A percentile compares a stretch with the other conserved stretches of the same genome.
Evolutionary conservation across 2,888 invertebrate species (phyloP).

Genomic region (Trichacis sp.): DNA sequence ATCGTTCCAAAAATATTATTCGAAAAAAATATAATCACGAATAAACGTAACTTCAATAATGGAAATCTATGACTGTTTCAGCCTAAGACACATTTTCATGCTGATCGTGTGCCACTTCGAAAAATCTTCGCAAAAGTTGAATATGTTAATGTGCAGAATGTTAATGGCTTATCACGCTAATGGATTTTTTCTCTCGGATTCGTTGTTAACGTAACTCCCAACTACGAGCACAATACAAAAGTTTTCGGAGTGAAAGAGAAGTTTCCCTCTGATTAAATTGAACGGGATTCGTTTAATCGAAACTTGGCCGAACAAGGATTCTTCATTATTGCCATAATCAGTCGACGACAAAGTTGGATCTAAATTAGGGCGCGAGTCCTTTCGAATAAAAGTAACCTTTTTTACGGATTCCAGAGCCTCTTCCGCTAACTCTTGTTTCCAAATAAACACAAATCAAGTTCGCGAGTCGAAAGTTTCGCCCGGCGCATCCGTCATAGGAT

Average conservation of each 20-base stretch:
- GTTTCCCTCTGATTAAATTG: constrained; percentile 13
- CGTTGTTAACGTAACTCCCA: not conserved
- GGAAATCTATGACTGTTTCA: too few relatives aligned
- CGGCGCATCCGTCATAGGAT: not conserved
- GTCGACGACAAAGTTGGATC: constrained; percentile 9
- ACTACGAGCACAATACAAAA: constrained; percentile 2
- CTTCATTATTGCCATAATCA: constrained; percentile 15
- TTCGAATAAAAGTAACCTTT: too few relatives aligned
- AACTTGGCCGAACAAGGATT: constrained; percentile 13
- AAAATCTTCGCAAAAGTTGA: too few relatives aligned
- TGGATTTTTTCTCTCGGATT: not conserved
- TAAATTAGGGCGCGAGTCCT: constrained; percentile 3
- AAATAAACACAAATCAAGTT: not conserved
- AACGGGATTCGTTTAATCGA: constrained; percentile 15
- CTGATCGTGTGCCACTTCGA: too few relatives aligned
- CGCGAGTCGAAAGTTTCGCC: not conserved
- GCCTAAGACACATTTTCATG: too few relatives aligned
- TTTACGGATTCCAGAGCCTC: not conserved
- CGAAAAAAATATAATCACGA: too few relatives aligned
- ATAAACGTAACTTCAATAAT: too few relatives aligned
- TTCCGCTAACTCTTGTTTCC: not conserved
- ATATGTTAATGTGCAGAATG: not conserved
- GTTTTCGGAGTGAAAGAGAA: not conserved
- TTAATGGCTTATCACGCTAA: not conserved
- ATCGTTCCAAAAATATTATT: too few relatives aligned